Percentiles rank a stretch among this genome's conserved stretches.
phyloP scores from a whole-genome alignment of 2,113 vertebrate species.

The Oncorhynchus gorbuscha region DNA sequence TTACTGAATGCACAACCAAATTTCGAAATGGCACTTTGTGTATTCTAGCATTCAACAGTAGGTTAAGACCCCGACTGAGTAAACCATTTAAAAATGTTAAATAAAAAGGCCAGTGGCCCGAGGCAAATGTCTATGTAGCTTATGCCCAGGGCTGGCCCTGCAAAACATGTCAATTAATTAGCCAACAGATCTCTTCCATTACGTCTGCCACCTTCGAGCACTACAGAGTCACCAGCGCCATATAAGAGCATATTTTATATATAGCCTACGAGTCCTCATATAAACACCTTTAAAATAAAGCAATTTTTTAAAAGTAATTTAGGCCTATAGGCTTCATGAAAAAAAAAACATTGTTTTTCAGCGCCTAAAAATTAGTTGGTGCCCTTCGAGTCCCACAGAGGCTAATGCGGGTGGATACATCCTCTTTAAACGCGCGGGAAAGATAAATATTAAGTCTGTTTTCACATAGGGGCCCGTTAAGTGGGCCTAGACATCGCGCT shows the following conservation, averaged over 20 bases:
- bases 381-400: conserved; percentile 80
- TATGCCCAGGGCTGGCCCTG: too few species aligned
- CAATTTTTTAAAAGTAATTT: conserved; percentile 55
- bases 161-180: conserved; percentile 93
- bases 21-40: too few species aligned
- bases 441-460: conserved; percentile 99
- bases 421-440: conserved; percentile 91
- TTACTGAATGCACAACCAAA: too few species aligned
- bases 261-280: conserved; percentile 73
- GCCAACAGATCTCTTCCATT: conserved; percentile 85
- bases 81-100: too few species aligned
- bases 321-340: conserved; percentile 16
- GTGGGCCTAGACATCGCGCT: conserved; percentile 88
- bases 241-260: conserved; percentile 81
- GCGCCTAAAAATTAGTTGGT: conserved; percentile 56
- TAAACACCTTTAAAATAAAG: conserved; percentile 66
- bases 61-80: too few species aligned
- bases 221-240: conserved; percentile 84
- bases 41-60: too few species aligned
- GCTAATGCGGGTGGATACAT: conserved; percentile 81
- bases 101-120: too few species aligned
- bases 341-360: conserved; percentile 25
- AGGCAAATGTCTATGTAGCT: too few species aligned
- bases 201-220: conserved; percentile 81
- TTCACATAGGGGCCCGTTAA: conserved; percentile 99